Evolutionary conservation across 2,888 invertebrate species (phyloP).

Genomic region (Phasia obesa): DNA sequence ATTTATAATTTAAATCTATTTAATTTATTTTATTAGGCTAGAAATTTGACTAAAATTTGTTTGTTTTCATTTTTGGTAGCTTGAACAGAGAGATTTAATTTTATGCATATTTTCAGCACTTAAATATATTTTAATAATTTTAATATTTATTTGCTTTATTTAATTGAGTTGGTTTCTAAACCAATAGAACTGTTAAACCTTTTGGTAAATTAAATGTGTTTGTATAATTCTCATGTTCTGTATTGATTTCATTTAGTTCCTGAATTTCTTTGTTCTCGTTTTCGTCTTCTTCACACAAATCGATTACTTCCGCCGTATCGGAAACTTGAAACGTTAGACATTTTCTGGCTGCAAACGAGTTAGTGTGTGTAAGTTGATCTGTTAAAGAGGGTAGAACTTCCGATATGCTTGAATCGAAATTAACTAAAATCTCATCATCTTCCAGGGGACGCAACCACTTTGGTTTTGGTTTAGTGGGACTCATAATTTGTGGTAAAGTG

Average conservation of each 20-base stretch:
- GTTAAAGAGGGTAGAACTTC: constrained; percentile 79
- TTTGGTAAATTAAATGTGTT: constrained; percentile 53
- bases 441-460: constrained; percentile 78
- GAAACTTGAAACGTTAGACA: constrained; percentile 72
- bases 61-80: constrained; percentile 55
- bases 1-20: constrained; percentile 8
- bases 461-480: constrained; percentile 77
- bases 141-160: not conserved
- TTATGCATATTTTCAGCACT: not conserved
- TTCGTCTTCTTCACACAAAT: constrained; percentile 56
- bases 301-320: constrained; percentile 64
- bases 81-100: constrained; percentile 43
- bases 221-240: constrained; percentile 2
- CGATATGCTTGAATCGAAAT: constrained; percentile 81
- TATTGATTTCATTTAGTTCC: constrained; percentile 33
- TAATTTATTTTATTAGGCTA: constrained; percentile 51
- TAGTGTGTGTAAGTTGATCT: constrained; percentile 64
- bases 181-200: constrained; percentile 56
- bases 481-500: constrained; percentile 76
- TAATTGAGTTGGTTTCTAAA: constrained; percentile 27
- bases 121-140: constrained; percentile 1
- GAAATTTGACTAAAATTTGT: constrained; percentile 67
- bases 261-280: not conserved
- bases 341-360: constrained; percentile 64
- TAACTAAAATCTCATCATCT: constrained; percentile 80